phyloP scores from a whole-genome alignment of 2,113 vertebrate species.

The Hucho hucho region DNA sequence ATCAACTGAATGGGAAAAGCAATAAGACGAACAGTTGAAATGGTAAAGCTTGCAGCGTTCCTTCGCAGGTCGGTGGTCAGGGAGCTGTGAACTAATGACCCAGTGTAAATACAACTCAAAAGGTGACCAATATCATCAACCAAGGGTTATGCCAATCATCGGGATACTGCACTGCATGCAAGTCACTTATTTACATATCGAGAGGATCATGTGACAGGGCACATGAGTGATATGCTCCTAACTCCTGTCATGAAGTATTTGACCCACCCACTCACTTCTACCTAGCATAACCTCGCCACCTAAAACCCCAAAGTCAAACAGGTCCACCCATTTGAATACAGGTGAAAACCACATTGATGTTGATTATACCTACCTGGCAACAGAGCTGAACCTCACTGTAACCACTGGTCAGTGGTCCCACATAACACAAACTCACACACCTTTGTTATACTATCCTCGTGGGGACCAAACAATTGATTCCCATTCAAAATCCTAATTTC shows the following conservation, averaged over 20 bases:
- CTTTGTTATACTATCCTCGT: no score
- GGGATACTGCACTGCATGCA: neutral
- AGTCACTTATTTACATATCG: neutral
- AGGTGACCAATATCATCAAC: neutral
- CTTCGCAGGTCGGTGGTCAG: no score
- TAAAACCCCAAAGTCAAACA: neutral
- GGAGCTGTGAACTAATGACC: neutral
- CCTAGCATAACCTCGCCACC: neutral
- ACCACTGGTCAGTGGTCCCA: neutral
- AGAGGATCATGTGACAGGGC: neutral
- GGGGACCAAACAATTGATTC: neutral
- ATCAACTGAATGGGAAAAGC: no score
- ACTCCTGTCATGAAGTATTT: neutral
- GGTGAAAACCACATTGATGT: neutral
- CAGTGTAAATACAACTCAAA: neutral
- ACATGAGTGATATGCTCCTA: neutral
- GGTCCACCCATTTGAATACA: neutral
- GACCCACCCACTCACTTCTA: neutral
- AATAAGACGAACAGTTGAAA: neutral
- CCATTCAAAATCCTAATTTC: neutral
- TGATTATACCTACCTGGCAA: neutral
- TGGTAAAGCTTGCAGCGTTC: neutral
- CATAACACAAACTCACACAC: no score
- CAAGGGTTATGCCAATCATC: neutral
- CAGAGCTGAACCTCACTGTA: neutral